phyloP scores from a whole-genome alignment of 1,140 invertebrate species.

The Drosophila watanabei region DNA sequence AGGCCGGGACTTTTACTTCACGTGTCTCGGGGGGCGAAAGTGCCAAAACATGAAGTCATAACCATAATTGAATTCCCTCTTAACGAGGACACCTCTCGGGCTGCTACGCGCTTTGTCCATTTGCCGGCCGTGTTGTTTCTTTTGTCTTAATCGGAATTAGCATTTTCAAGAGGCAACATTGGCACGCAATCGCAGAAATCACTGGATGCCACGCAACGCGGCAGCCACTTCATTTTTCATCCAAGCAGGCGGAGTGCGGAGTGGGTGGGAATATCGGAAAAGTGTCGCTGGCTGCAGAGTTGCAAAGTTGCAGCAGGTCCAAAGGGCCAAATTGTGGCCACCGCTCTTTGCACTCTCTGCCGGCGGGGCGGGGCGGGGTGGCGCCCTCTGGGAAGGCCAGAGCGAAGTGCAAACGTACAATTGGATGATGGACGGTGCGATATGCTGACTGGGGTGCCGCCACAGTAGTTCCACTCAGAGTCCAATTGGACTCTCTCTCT shows the following conservation, averaged over 20 bases:
- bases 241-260: not conserved
- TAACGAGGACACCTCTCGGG: conserved; percentile 43
- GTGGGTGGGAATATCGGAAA: conserved; percentile 53
- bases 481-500: conserved; percentile 38
- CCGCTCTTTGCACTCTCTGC: conserved; percentile 72
- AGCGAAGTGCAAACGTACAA: conserved; percentile 80
- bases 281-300: conserved; percentile 60
- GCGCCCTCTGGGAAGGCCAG: conserved; percentile 62
- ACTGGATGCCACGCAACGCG: conserved; percentile 62
- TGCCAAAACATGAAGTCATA: conserved; percentile 82
- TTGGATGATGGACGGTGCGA: conserved; percentile 82
- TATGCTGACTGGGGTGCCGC: conserved; percentile 10
- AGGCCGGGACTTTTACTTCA: conserved; percentile 20
- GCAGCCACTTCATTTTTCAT: conserved; percentile 55
- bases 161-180: conserved; percentile 70
- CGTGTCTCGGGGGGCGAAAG: conserved; percentile 44
- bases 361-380: conserved; percentile 39
- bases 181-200: conserved; percentile 66
- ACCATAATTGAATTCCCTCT: conserved; percentile 68
- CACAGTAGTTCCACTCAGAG: conserved; percentile 22
- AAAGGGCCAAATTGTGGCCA: conserved; percentile 82
- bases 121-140: conserved; percentile 25
- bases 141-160: conserved; percentile 63
- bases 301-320: conserved; percentile 43
- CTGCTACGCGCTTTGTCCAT: conserved; percentile 46